Percentiles rank a stretch among this genome's conserved stretches.
phyloP scores from a whole-genome alignment of 53 echinoderm and acorn worm genomes.

The Echinometra lucunter region DNA sequence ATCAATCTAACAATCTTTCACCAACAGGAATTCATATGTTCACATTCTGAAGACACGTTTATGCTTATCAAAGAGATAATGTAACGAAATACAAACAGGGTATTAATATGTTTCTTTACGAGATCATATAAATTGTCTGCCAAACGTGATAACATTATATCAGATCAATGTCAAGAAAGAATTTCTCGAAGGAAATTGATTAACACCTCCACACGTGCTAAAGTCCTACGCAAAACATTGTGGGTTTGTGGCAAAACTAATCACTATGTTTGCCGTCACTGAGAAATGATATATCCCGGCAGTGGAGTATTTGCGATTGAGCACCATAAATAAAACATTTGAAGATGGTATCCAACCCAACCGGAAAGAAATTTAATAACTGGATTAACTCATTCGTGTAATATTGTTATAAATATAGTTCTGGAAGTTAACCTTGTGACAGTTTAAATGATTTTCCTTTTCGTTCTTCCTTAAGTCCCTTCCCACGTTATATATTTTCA shows the following conservation, averaged over 20 bases:
- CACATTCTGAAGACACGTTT: no score
- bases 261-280: background rate
- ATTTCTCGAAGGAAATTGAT: background rate
- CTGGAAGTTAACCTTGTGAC: background rate
- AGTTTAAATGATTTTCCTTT: no score
- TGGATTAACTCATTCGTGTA: background rate
- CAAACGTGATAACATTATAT: background rate
- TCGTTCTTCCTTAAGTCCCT: no score
- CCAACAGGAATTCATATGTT: no score
- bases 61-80: no score
- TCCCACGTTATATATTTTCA: no score
- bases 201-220: background rate
- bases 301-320: background rate
- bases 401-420: background rate
- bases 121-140: background rate
- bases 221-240: background rate
- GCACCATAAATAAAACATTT: background rate
- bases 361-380: background rate
- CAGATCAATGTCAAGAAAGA: background rate
- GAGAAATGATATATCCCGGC: background rate
- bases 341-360: background rate
- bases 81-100: background rate
- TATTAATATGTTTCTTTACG: no score
- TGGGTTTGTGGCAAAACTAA: background rate
- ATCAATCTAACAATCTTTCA: no score